Evolutionary conservation across 2,113 vertebrate species (phyloP).

Genomic region (Sceloporus undulatus): DNA sequence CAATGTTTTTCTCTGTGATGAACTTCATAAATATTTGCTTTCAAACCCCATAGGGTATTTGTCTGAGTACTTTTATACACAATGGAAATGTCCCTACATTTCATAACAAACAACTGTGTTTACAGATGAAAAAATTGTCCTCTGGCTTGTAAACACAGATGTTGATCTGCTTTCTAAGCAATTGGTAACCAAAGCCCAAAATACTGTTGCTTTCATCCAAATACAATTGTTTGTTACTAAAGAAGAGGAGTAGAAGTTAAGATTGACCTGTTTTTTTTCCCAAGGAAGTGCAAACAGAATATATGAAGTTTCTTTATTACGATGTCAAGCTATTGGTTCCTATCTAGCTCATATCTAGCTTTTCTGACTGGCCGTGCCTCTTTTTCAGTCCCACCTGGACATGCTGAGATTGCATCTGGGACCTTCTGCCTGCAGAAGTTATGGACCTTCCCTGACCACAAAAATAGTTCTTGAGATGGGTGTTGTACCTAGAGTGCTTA

Average conservation of each 20-base stretch:
- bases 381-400: background rate
- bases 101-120: conserved; percentile 21
- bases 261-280: background rate
- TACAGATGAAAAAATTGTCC: conserved; percentile 16
- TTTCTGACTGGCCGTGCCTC: too few species aligned
- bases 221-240: too few species aligned
- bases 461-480: background rate
- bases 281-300: background rate
- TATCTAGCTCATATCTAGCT: background rate
- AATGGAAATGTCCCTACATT: conserved; percentile 5
- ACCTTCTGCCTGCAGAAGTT: background rate
- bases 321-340: background rate
- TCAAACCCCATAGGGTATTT: background rate
- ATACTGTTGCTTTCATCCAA: background rate
- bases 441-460: background rate
- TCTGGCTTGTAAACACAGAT: conserved; percentile 4
- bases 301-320: background rate
- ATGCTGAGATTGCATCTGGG: background rate
- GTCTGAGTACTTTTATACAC: background rate
- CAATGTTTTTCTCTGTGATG: conserved; percentile 10
- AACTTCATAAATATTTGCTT: conserved; percentile 35
- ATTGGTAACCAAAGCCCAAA: background rate
- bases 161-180: conserved; percentile 17
- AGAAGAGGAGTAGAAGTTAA: background rate
- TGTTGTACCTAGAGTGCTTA: background rate